Base-by-base conservation (phyloP, 2,888 invertebrate genomes). In the Sceliomorpha sp. region DNA sequence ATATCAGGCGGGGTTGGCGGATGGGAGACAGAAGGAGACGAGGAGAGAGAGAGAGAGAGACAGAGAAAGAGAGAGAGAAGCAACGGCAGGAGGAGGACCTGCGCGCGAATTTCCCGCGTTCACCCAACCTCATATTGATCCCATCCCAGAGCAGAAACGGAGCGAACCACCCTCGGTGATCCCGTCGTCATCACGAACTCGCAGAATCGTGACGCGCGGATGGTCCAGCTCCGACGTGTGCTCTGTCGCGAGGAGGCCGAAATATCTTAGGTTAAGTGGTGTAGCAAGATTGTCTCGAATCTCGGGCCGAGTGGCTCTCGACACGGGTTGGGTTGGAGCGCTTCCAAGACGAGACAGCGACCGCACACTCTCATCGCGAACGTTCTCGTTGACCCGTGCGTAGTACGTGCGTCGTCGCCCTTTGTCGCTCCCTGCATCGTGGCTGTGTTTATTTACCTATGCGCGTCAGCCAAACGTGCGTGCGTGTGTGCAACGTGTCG, bases 41-140 rank as follows among this genome's bases (percentile, higher is more conserved):
- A 15, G 53, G 56, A 58, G 47, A 32, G 32, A 56, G 27, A 31
- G 73, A 73, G 66, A 24, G 48, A 27, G 45, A 45, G 27, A 37
- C 9, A 62, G 69, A 45, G 32, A 36, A 60, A 53, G 36, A 48
- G 44, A 66, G 68, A 53, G 68, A 63, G 70, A 47, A 17, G 34
- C 58, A 29, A 48, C 29, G 44, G 53, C 50, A 62, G 69, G 70
- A 77, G 81, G 78, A 83, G 83, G 86, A 88, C 83, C 85, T 88
- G 88, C 88, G 88, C 88, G 87, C 86, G 80, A 87, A 86, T 86
- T 86, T 87, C 86, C 86, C 88, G 85, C 84, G 84, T 86, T 85
- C 83, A 82, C 78, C 83, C 83, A 84, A 84, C 85, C 86, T 87
- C 86, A 88, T 88, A 88, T 88, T 88, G 88, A 88, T 88, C 88